Conservation (phyloP, 2,113 vertebrate genomes). For the Lophochroa leadbeateri region DNA sequence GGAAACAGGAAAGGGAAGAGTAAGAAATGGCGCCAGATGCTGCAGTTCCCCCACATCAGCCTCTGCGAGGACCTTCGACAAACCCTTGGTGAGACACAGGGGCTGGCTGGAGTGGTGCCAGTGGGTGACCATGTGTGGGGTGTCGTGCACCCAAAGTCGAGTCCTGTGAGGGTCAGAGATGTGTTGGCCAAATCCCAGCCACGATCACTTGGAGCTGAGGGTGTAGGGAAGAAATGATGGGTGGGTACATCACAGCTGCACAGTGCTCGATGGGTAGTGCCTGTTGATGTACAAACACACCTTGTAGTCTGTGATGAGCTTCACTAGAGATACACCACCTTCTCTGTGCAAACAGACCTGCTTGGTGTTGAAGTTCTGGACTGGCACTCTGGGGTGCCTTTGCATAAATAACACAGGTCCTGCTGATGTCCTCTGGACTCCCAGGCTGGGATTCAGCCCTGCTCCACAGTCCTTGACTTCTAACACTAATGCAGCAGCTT, state of each 20-base stretch:
- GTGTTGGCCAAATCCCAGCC: background rate
- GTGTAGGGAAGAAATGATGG: background rate
- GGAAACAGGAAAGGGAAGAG: constrained; percentile 98
- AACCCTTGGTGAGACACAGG: constrained; percentile 78
- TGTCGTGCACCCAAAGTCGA: background rate
- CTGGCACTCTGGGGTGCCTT: background rate
- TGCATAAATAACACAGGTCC: background rate
- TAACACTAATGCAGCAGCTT: background rate
- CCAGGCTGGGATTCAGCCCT: background rate
- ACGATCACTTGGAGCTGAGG: background rate
- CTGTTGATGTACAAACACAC: background rate
- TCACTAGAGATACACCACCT: background rate
- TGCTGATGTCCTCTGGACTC: background rate
- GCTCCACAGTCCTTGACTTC: background rate
- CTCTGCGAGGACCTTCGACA: constrained; percentile 93
- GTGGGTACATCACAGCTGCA: background rate
- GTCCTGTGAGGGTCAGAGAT: fast-evolving
- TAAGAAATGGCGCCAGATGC: constrained; percentile 99
- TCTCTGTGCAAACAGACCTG: background rate
- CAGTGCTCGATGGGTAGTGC: fast-evolving
- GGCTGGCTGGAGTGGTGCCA: fast-evolving
- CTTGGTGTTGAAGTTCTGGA: background rate
- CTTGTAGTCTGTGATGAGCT: background rate
- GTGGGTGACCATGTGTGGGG: fast-evolving
- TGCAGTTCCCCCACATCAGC: constrained; percentile 98